Percentiles rank a stretch among this genome's conserved stretches.
Conservation (phyloP, 2,888 invertebrate species). For the Cybosia mesomella region DNA sequence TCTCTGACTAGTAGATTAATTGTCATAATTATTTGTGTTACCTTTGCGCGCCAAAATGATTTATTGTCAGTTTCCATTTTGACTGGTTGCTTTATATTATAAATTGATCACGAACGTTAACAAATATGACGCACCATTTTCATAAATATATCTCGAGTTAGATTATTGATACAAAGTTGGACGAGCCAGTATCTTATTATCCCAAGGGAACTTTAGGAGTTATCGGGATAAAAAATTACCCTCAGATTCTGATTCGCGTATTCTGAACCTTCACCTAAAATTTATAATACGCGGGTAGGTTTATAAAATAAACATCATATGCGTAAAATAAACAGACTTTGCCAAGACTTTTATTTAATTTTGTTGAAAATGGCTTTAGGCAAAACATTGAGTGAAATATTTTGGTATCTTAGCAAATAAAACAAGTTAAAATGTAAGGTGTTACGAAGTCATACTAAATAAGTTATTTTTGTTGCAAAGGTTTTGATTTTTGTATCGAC, state of each 20-base stretch:
- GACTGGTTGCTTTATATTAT: not conserved
- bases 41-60: not conserved
- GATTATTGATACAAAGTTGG: slow-evolving; percentile 39
- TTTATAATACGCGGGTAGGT: slow-evolving; percentile 28
- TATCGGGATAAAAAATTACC: slow-evolving; percentile 37
- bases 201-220: slow-evolving; percentile 37
- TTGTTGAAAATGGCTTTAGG: slow-evolving; percentile 10
- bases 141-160: slow-evolving; percentile 23
- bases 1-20: no score
- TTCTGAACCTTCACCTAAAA: slow-evolving; percentile 19
- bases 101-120: slow-evolving; percentile 6
- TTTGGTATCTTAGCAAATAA: slow-evolving; percentile 1
- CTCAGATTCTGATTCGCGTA: slow-evolving; percentile 13
- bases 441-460: not conserved
- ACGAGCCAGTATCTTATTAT: slow-evolving; percentile 32
- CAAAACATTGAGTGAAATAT: not conserved
- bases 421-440: slow-evolving; percentile 1
- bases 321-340: not conserved
- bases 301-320: slow-evolving; percentile 45
- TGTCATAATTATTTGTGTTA: not conserved
- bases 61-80: not conserved
- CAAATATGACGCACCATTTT: slow-evolving; percentile 6
- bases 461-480: not conserved
- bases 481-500: not conserved
- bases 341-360: not conserved